Evolutionary conservation across 2,797 vertebrate species (phyloP).

Genomic region (Amniataba percoides): DNA sequence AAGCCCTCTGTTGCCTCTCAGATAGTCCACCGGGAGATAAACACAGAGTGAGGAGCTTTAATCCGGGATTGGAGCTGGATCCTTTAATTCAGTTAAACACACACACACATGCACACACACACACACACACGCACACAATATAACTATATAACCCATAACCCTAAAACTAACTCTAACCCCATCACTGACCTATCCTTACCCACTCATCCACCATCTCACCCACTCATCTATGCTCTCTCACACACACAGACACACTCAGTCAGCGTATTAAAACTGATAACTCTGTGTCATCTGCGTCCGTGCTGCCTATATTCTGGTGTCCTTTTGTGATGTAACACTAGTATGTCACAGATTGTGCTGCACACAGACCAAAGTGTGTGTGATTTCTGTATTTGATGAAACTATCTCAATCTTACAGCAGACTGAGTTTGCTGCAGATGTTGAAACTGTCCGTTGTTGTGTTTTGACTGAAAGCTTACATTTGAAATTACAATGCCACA

Average conservation of each 20-base stretch:
- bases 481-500: too few species aligned
- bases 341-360: slow-evolving; percentile 8
- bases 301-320: slow-evolving; percentile 13
- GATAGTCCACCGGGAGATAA: slow-evolving; percentile 66
- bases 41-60: slow-evolving; percentile 68
- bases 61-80: slow-evolving; percentile 76
- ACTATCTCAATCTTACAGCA: neutral
- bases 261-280: slow-evolving; percentile 1
- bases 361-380: neutral
- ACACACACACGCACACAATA: slow-evolving; percentile 11
- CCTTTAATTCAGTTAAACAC: slow-evolving; percentile 78
- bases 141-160: neutral
- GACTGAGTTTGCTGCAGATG: neutral
- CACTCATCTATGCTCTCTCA: neutral
- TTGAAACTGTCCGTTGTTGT: neutral
- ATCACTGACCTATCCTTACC: neutral
- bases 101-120: slow-evolving; percentile 16
- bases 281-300: slow-evolving; percentile 16
- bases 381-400: neutral
- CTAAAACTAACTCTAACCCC: slow-evolving; percentile 17
- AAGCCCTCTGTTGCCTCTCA: slow-evolving; percentile 61
- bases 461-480: neutral
- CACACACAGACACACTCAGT: slow-evolving; percentile 1
- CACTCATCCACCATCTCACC: neutral
- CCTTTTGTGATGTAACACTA: slow-evolving; percentile 18